phyloP scores from a whole-genome alignment of 2,888 invertebrate genomes.

The Conomelus anceps region DNA sequence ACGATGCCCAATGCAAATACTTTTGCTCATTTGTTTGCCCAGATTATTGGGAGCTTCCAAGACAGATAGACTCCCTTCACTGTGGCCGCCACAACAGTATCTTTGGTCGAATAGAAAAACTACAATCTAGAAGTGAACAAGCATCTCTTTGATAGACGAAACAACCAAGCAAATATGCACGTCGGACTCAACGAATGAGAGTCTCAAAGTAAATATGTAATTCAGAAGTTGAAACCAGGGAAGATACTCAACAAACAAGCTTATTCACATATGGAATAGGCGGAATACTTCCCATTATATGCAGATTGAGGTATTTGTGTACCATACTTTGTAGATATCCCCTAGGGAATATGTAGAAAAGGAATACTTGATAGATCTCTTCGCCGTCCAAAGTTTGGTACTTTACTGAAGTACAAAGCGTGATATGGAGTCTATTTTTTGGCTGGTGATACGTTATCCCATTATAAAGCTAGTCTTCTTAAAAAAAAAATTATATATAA shows the following conservation, averaged over 20 bases:
- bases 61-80: background rate
- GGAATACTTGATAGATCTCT: background rate
- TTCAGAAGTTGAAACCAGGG: background rate
- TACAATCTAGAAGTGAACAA: background rate
- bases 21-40: constrained; percentile 3
- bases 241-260: background rate
- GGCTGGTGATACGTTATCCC: no score
- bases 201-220: background rate
- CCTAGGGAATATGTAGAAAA: background rate
- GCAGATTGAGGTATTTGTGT: background rate
- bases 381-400: background rate
- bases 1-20: background rate
- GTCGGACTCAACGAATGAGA: no score
- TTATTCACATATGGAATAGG: background rate
- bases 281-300: background rate
- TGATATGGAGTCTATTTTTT: background rate
- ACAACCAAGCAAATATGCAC: background rate
- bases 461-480: no score
- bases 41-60: background rate
- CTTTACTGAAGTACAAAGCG: background rate
- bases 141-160: background rate
- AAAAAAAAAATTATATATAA: no score
- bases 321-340: background rate
- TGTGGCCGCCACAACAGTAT: background rate
- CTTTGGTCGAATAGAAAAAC: background rate